A percentile compares a stretch with the other conserved stretches of the same genome.
phyloP scores from a whole-genome alignment of 2,888 invertebrate species.

The Cyclophora punctaria region DNA sequence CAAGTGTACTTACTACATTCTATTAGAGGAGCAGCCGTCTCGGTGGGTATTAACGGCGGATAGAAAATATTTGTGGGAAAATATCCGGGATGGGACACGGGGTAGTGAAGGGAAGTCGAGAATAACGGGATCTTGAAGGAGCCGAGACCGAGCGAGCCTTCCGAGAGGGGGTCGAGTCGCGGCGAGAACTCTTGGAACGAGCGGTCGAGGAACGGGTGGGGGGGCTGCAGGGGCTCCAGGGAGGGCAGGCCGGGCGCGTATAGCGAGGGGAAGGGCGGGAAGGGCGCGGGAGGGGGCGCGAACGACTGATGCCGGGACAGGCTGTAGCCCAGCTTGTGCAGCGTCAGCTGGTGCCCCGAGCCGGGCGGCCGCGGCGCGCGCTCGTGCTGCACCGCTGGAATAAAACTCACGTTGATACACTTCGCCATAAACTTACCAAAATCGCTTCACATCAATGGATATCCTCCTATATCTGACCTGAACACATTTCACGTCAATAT shows the following conservation, averaged over 20 bases:
- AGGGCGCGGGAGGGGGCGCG: slow-evolving; percentile 34
- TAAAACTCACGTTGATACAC: too few species aligned
- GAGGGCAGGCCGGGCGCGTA: slow-evolving; percentile 33
- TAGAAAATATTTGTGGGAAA: slow-evolving; percentile 60
- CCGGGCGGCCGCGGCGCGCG: slow-evolving; percentile 81
- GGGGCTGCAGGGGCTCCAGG: slow-evolving; percentile 22
- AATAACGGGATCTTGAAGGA: slow-evolving; percentile 60
- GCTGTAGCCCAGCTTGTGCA: slow-evolving; percentile 64
- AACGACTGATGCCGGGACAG: slow-evolving; percentile 44
- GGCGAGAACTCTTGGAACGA: slow-evolving; percentile 45
- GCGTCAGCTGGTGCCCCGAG: slow-evolving; percentile 54
- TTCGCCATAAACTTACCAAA: too few species aligned
- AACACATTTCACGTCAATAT: too few species aligned
- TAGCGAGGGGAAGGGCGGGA: slow-evolving; percentile 43
- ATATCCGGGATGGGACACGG: slow-evolving; percentile 55
- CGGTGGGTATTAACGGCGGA: slow-evolving; percentile 48
- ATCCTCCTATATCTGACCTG: too few species aligned
- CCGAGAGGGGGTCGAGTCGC: slow-evolving; percentile 36
- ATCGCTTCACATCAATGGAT: too few species aligned
- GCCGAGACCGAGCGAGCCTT: slow-evolving; percentile 43
- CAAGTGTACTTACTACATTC: slow-evolving; percentile 37
- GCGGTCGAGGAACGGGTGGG: slow-evolving; percentile 41
- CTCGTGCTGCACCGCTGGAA: slow-evolving; percentile 91
- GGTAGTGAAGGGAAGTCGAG: slow-evolving; percentile 49
- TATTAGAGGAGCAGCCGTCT: slow-evolving; percentile 32